Conservation (phyloP, 2,797 vertebrate species). For the Eremophila alpestris region DNA sequence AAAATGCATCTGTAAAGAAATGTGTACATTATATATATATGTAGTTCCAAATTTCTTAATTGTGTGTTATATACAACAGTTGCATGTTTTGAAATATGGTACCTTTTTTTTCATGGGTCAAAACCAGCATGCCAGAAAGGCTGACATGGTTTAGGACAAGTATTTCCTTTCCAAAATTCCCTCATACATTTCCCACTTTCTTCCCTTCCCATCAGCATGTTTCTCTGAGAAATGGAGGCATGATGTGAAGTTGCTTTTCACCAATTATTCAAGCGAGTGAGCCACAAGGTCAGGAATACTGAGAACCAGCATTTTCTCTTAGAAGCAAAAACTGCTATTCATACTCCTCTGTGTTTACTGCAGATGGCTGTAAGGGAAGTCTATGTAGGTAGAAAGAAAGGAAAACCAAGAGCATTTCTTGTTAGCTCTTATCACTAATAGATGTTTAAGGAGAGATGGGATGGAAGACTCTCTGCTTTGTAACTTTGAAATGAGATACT, state of each 20-base stretch:
- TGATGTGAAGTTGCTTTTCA: not conserved
- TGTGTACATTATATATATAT: conserved; percentile 66
- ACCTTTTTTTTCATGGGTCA: conserved; percentile 3
- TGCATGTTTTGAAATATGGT: conserved; percentile 16
- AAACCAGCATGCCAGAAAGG: not conserved
- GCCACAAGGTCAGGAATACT: not conserved
- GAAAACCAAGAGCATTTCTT: not conserved
- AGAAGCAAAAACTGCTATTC: not conserved
- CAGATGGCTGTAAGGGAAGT: not conserved
- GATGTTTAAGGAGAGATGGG: not conserved
- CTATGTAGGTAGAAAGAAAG: not conserved
- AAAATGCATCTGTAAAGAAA: conserved; percentile 66
- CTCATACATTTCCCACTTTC: not conserved
- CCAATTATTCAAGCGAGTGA: not conserved
- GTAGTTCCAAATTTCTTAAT: conserved; percentile 60
- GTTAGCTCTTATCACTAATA: not conserved
- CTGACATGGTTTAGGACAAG: not conserved
- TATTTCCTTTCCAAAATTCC: not conserved
- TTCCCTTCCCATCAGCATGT: not conserved
- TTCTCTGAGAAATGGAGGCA: not conserved
- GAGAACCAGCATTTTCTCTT: not conserved
- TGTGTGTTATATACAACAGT: conserved; percentile 61
- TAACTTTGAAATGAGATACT: conserved; percentile 3
- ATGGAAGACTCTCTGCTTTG: not conserved
- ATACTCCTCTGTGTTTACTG: not conserved